Conservation (phyloP, 1,140 invertebrate species). For the Zelostemma sp. region DNA sequence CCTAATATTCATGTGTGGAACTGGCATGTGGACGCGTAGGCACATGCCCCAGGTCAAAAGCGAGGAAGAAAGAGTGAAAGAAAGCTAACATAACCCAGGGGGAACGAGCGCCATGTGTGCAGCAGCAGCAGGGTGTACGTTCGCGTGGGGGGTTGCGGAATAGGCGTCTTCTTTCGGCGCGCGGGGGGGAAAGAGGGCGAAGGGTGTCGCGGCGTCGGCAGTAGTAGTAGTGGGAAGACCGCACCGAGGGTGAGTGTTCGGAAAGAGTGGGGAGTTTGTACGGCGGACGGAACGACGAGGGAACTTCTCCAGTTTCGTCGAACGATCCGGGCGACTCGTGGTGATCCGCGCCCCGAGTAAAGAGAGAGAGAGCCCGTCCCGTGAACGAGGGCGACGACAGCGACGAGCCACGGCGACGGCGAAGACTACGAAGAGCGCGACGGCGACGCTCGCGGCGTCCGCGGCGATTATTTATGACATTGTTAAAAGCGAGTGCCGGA, state of each 20-base stretch:
- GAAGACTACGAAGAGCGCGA: background rate
- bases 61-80: too few relatives aligned
- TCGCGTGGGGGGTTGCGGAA: slow-evolving; percentile 24
- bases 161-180: slow-evolving; percentile 14
- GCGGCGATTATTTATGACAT: background rate
- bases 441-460: slow-evolving; percentile 1
- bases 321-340: slow-evolving; percentile 69
- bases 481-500: background rate
- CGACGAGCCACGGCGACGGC: background rate
- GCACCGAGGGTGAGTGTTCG: slow-evolving; percentile 40
- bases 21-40: too few relatives aligned
- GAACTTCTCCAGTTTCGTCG: slow-evolving; percentile 63
- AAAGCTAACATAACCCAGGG: too few relatives aligned
- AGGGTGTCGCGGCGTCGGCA: slow-evolving; percentile 26
- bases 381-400: slow-evolving; percentile 44
- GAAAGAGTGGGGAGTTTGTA: slow-evolving; percentile 64
- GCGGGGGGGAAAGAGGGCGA: slow-evolving; percentile 9
- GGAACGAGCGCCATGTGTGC: background rate
- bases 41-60: too few relatives aligned
- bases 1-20: background rate
- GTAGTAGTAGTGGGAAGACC: slow-evolving; percentile 25
- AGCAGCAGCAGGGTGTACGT: slow-evolving; percentile 4
- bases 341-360: slow-evolving; percentile 53
- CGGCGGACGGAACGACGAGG: slow-evolving; percentile 63
- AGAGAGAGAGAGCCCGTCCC: slow-evolving; percentile 68